Base-by-base conservation (phyloP, 2,888 invertebrate species). In the Pollenia labialis region DNA sequence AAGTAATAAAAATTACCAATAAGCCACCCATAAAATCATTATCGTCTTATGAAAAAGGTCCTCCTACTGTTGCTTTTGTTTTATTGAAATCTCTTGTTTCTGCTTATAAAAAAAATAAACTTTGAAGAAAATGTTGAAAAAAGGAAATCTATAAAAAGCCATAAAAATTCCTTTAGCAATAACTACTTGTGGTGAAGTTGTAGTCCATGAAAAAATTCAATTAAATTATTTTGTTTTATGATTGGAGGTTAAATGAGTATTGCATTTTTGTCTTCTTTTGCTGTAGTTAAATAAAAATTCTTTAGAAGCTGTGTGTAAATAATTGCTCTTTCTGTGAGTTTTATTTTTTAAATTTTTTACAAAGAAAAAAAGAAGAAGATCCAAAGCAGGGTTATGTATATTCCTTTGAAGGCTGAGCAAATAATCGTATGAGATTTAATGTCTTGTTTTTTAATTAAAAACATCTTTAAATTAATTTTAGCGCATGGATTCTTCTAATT, bases 401-500 rank as follows among this genome's bases (percentile, higher is more conserved):
- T 80, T 71, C 40, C 12, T 23, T 40, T 48, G 8, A 56, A 58
- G 42, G 16, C n/a, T 46, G 64, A 40, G 18, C 46, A 71, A 62
- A 50, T 50, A n/a, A 23, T n/a, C 18, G 10, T 14, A 64, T 64
- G 46, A 40, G 46, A 7, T 46, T 16, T 18, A 81, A 69, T 50
- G 68, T 68, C 68, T 48, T 66, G 42, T 23, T 60, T 60, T 81
- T 75, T 76, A 80, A 80, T 83, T 71, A 86, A 86, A 86, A 86
- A 87, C 81, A 81, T 86, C 85, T 88, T 88, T 81, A 89, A 89
- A 89, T 89, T 89, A 87, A 89, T 88, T 88, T 89, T 85, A 86
- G 88, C 84, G 89, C 88, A 82, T 85, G 88, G 88, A 72, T 86
- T 88, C 85, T 81, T 89, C 89, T 89, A 89, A 89, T 89, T 89